phyloP scores from a whole-genome alignment of 1,140 invertebrate genomes.

The Ceratina japonica region DNA sequence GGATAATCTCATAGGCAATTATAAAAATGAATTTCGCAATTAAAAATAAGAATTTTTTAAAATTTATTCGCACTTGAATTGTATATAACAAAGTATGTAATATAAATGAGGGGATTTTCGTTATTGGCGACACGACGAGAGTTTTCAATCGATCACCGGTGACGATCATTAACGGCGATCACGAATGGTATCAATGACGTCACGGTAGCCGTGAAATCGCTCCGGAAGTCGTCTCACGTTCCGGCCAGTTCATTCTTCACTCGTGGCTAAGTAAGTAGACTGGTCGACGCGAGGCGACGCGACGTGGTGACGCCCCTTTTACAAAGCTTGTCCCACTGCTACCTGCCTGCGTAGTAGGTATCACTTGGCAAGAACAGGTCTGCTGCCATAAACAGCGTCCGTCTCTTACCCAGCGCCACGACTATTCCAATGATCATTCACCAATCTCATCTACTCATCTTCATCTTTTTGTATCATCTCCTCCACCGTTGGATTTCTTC shows the following conservation, averaged over 20 bases:
- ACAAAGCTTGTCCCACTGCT: constrained; percentile 48
- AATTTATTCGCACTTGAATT: no score
- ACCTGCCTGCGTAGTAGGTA: constrained; percentile 18
- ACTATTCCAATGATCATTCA: constrained; percentile 48
- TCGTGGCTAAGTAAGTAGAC: constrained; percentile 43
- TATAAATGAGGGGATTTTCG: neutral
- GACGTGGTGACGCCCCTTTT: constrained; percentile 47
- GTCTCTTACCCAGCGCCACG: constrained; percentile 8
- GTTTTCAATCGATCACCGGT: neutral
- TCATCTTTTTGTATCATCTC: constrained; percentile 50
- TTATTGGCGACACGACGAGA: neutral
- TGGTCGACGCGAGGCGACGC: constrained; percentile 22
- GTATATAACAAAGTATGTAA: no score
- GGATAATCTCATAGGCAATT: no score
- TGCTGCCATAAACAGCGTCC: constrained; percentile 44
- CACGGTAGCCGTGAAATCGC: constrained; percentile 22
- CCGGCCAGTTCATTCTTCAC: constrained; percentile 50
- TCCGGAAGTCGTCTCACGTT: constrained; percentile 51
- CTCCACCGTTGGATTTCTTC: constrained; percentile 4
- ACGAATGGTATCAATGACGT: constrained; percentile 40
- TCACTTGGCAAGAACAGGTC: constrained; percentile 33
- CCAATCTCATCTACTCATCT: constrained; percentile 46
- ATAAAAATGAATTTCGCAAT: no score
- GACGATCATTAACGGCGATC: constrained; percentile 15
- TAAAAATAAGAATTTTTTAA: no score